phyloP scores from a whole-genome alignment of 2,113 vertebrate genomes.

The Delphinapterus leucas region DNA sequence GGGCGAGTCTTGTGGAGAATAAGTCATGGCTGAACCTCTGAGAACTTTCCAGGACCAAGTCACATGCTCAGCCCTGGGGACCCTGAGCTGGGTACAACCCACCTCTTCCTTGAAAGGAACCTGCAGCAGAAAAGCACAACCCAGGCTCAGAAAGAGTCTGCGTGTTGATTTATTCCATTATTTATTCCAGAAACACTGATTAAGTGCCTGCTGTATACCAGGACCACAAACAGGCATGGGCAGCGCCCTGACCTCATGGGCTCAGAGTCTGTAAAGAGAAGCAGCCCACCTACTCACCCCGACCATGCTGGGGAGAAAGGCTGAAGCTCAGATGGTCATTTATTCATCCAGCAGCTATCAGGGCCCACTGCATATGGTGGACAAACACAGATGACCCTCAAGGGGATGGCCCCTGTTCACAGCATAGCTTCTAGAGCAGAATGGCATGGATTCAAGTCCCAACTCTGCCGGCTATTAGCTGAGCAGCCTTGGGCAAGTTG shows the following conservation, averaged over 20 bases:
- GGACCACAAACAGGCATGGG: rapidly evolving
- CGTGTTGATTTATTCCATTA: background rate
- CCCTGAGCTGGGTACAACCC: background rate
- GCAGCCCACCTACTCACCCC: background rate
- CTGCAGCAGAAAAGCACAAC: background rate
- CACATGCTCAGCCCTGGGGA: background rate
- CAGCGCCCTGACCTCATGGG: rapidly evolving
- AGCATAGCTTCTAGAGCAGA: background rate
- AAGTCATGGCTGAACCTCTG: background rate
- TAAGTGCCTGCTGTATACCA: background rate
- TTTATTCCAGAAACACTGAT: background rate
- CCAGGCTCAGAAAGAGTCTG: background rate
- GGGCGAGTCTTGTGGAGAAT: background rate
- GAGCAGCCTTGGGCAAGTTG: background rate
- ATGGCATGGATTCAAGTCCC: background rate
- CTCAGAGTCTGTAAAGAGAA: background rate
- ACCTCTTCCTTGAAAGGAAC: background rate
- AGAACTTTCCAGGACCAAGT: background rate
- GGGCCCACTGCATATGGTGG: rapidly evolving
- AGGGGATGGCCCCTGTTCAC: background rate
- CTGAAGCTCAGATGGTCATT: background rate
- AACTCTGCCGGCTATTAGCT: rapidly evolving
- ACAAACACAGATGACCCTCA: background rate
- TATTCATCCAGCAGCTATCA: rapidly evolving
- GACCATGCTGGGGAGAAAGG: rapidly evolving